Conservation (phyloP, 2,888 invertebrate species). For the Trissonchulus sp. region DNA sequence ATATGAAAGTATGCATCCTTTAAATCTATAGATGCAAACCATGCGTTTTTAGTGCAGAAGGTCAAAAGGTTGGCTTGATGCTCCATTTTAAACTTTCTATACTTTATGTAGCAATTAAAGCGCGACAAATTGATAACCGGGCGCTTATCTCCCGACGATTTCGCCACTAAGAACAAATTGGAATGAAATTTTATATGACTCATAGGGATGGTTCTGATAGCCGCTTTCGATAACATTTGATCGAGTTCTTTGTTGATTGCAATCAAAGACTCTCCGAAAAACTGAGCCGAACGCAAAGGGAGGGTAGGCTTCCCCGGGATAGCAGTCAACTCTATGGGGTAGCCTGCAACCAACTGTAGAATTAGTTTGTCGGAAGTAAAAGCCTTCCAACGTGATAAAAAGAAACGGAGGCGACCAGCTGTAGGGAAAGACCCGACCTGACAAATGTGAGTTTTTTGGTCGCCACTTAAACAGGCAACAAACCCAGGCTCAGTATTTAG, state of each 20-base stretch:
- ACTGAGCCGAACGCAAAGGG: no score
- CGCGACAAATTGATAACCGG: no score
- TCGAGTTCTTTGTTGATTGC: neutral
- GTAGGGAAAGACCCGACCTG: no score
- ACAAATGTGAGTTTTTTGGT: no score
- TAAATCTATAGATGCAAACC: neutral
- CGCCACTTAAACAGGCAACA: no score
- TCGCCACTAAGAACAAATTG: neutral
- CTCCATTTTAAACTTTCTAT: no score
- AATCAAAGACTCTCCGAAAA: no score
- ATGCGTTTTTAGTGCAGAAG: neutral
- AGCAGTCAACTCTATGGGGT: neutral
- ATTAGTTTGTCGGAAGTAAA: neutral
- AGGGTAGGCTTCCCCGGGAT: no score
- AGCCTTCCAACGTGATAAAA: neutral
- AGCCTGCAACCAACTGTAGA: neutral
- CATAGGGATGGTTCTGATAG: neutral
- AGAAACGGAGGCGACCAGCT: neutral
- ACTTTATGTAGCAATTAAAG: no score
- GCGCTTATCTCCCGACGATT: no score
- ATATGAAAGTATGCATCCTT: constrained; percentile 1
- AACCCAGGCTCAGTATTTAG: no score
- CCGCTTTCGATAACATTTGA: neutral
- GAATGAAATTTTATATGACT: neutral
- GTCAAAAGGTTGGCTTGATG: neutral